Conservation (phyloP, 2,888 invertebrate species). For the Erebia epiphron region DNA sequence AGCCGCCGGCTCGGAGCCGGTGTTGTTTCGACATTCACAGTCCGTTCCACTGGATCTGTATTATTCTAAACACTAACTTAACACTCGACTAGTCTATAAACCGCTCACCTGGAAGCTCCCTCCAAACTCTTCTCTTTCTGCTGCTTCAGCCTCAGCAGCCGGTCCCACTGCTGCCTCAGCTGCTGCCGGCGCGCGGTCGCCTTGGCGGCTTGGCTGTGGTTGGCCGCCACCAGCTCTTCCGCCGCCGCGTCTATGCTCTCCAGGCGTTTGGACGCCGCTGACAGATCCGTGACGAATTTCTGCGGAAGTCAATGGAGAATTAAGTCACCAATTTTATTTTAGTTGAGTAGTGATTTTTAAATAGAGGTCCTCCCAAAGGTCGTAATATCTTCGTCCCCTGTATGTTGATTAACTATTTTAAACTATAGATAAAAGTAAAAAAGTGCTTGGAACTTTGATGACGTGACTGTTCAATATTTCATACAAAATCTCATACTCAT, state of each 20-base stretch:
- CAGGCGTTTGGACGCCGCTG: conserved; percentile 95
- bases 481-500: too few relatives aligned
- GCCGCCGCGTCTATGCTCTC: conserved; percentile 95
- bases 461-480: too few relatives aligned
- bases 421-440: too few relatives aligned
- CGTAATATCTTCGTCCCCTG: too few relatives aligned
- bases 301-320: conserved; percentile 54
- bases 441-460: too few relatives aligned
- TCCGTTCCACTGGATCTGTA: too few relatives aligned
- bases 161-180: conserved; percentile 94
- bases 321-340: not conserved
- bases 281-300: conserved; percentile 97
- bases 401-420: too few relatives aligned
- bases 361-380: too few relatives aligned
- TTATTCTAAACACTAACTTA: not conserved
- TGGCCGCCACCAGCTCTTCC: conserved; percentile 90
- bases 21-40: too few relatives aligned
- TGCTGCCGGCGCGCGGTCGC: conserved; percentile 89
- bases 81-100: not conserved
- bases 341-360: too few relatives aligned
- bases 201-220: conserved; percentile 88
- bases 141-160: conserved; percentile 91
- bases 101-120: conserved; percentile 89
- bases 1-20: too few relatives aligned
- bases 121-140: conserved; percentile 96